Base-by-base conservation (phyloP, 1,140 invertebrate species). In the Diachasma alloeum region DNA sequence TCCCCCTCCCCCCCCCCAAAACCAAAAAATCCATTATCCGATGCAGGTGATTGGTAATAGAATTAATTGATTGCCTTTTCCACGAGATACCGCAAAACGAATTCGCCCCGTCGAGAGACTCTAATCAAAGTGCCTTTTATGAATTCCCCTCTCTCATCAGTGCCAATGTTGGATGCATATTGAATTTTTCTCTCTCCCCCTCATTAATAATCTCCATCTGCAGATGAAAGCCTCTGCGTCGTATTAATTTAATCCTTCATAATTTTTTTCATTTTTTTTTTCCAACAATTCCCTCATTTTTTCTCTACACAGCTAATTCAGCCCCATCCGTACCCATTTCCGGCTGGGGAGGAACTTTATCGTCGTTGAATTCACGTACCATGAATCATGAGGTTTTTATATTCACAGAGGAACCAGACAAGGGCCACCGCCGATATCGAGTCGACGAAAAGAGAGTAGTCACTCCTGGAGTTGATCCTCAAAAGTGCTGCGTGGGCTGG, bases 281-380 rank as follows among this genome's bases (percentile, higher is more conserved):
- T 77, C 69, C 31, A 53, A 44, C 26, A 42, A 31, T 74, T 72
- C 4, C 48, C n/a, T 37, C n/a, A 13, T 59, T 70, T 19, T 44
- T 39, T 31, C 70, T 48, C 67, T 70, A n/a, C 66, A 44, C 39
- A 78, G 74, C 75, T 79, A 79, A 75, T 78, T 78, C 77, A 79
- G n/a, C 68, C 19, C 68, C 42, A 66, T 68, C 67, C 36, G 19
- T 31, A 31, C 31, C 31, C 46, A 63, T 15, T n/a, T 66, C 22
- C 26, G 46, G 53, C 31, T 31, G 76, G 70, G 78, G 42, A 53
- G 71, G 76, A 83, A 84, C 82, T 84, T 84, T 78, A 83, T 78
- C 76, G 81, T 46, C 48, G 9, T 42, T 42, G n/a, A 53, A 53
- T 76, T 46, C 48, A 53, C 24, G 53, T 68, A 81, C 69, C 70